Base-by-base conservation (phyloP, 2,888 invertebrate species). In the Strigamia maritima region DNA sequence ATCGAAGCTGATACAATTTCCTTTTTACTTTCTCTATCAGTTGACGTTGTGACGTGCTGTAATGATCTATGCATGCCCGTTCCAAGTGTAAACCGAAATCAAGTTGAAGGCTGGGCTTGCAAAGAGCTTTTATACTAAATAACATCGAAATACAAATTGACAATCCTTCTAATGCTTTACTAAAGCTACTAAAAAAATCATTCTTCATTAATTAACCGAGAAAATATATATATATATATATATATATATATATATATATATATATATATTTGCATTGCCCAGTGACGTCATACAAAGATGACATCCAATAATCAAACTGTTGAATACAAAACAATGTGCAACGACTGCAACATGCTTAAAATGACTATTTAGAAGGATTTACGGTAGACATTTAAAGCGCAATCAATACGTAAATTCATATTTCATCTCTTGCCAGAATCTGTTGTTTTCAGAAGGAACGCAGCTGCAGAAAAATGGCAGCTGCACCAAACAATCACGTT, bases 391-490 rank as follows among this genome's bases (percentile, higher is more conserved):
- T 70, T 70, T 28, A 28, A n/a, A 14, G 26, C 2, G 26, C 28
- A 28, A 70, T 70, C 70, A 70, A 70, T 70, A 70, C 26, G 8
- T 0, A 70, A 70, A 70, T 70, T 70, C 10, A 28, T 16, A 70
- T 70, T 70, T 70, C 70, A 24, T 70, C 70, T 26, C 60, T 44
- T 19, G 70, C 70, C 70, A 70, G 70, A 70, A 70, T 70, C 70
- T 70, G 70, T n/a, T 10, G 8, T 26, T 70, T 10, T 28, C 28
- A 70, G 70, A 26, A 26, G 70, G 28, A 70, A n/a, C 12, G 70
- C 70, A 70, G 70, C 70, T 70, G 70, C 70, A 26, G 70, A 70
- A 70, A 70, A 70, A 70, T 70, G 70, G 70, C 70, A 70, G 70
- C 70, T 70, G 70, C 70, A 70, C 12, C 70, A 14, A 70, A 54